Evolutionary conservation across 2,888 invertebrate species (phyloP).

Genomic region (Actias luna): DNA sequence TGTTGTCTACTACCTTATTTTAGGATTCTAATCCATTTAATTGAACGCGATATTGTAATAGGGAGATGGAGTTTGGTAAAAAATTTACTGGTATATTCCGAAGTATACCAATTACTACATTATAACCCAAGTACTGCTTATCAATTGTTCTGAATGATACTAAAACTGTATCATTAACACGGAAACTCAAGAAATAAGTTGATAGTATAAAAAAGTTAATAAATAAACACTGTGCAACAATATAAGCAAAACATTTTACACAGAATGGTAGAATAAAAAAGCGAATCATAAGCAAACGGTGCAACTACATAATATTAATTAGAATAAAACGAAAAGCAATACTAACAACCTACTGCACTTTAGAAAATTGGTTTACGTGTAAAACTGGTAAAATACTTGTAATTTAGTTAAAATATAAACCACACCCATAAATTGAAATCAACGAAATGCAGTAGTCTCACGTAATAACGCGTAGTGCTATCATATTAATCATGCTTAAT

Average conservation of each 20-base stretch:
- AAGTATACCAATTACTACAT: too few relatives aligned
- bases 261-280: not conserved
- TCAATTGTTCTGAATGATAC: too few relatives aligned
- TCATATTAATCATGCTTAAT: conserved; percentile 52
- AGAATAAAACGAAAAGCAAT: conserved; percentile 1
- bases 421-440: conserved; percentile 41
- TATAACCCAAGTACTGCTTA: too few relatives aligned
- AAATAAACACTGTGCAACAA: too few relatives aligned
- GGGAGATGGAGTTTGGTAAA: too few relatives aligned
- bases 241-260: not conserved
- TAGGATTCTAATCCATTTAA: too few relatives aligned
- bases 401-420: conserved; percentile 41
- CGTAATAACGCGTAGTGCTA: conserved; percentile 29
- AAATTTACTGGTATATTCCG: too few relatives aligned
- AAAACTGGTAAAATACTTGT: conserved; percentile 34
- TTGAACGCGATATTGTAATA: too few relatives aligned
- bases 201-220: too few relatives aligned
- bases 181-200: too few relatives aligned
- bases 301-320: not conserved
- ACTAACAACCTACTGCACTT: conserved; percentile 35
- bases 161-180: too few relatives aligned
- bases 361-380: conserved; percentile 35
- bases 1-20: too few relatives aligned
- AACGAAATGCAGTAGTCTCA: conserved; percentile 35
- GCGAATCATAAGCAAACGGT: not conserved